Evolutionary conservation across 53 echinoderm and acorn worm species (phyloP).

Genomic region (Stichopus horrens): DNA sequence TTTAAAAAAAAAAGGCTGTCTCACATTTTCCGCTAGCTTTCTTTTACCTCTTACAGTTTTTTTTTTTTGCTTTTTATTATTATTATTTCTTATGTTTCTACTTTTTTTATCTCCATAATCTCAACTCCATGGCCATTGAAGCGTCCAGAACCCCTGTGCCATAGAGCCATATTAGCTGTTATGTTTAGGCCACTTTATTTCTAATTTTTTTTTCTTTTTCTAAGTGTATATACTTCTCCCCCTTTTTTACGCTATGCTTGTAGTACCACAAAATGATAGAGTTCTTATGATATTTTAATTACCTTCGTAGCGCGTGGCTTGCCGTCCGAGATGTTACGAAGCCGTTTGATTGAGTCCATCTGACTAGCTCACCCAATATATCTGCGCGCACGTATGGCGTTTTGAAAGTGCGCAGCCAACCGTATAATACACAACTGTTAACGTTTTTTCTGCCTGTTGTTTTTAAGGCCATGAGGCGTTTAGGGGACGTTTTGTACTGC

Average conservation of each 20-base stretch:
- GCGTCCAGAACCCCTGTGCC: conserved; percentile 25
- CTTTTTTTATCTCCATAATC: neutral
- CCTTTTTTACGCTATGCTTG: conserved; percentile 25
- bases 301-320: conserved; percentile 46
- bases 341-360: neutral
- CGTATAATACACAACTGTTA: conserved; percentile 74
- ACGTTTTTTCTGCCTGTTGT: conserved; percentile 46
- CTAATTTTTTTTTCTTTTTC: neutral
- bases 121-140: conserved; percentile 19
- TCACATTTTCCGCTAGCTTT: conserved; percentile 44
- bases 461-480: conserved; percentile 30
- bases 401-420: conserved; percentile 44
- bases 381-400: conserved; percentile 47
- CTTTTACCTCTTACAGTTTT: neutral
- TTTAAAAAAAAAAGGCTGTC: conserved; percentile 32
- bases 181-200: conserved; percentile 12
- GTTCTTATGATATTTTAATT: conserved; percentile 51
- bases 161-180: conserved; percentile 42
- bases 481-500: conserved; percentile 47
- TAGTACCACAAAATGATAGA: conserved; percentile 41
- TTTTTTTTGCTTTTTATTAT: neutral
- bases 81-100: neutral
- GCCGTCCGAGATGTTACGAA: conserved; percentile 32
- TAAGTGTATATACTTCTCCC: neutral
- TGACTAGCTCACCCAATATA: conserved; percentile 2